Conservation (phyloP, 2,797 vertebrate species). For the Otus scops region DNA sequence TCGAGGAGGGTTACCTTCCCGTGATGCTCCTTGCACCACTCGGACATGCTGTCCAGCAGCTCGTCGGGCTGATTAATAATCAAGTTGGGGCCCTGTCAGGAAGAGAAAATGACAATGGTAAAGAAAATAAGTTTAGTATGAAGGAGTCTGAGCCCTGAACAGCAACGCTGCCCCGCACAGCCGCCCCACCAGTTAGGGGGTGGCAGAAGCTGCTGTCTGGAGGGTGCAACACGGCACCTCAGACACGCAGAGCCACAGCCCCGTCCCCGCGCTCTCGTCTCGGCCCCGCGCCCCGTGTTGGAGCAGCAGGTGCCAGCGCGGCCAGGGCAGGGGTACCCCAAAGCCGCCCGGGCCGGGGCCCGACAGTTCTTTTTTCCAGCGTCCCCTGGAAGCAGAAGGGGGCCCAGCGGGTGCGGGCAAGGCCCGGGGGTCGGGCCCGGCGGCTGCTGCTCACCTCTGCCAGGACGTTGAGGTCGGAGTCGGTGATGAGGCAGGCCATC, state of each 20-base stretch:
- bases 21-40: slow-evolving; percentile 96
- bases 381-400: not conserved
- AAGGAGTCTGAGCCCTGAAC: not conserved
- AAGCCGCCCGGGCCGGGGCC: no score
- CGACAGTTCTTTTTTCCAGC: not conserved
- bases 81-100: slow-evolving; percentile 88
- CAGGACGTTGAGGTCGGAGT: slow-evolving; percentile 87
- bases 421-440: not conserved
- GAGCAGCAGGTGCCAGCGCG: no score
- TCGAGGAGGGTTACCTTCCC: slow-evolving; percentile 80
- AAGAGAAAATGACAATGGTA: not conserved
- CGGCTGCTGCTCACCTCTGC: slow-evolving; percentile 78
- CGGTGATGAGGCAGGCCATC: slow-evolving; percentile 95
- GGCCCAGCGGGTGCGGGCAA: not conserved
- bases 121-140: accelerated
- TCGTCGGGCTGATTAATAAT: slow-evolving; percentile 92
- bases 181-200: not conserved
- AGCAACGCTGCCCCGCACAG: no score
- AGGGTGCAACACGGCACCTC: not conserved
- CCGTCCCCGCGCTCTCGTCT: not conserved
- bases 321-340: not conserved
- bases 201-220: not conserved
- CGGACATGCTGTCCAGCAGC: slow-evolving; percentile 91
- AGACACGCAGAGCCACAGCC: not conserved
- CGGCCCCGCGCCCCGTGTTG: not conserved